These are phyloP conservation scores for Melanostoma scalare DNA, from an alignment of 2,888 invertebrate genomes.

Conservation along the genomic window DNA sequence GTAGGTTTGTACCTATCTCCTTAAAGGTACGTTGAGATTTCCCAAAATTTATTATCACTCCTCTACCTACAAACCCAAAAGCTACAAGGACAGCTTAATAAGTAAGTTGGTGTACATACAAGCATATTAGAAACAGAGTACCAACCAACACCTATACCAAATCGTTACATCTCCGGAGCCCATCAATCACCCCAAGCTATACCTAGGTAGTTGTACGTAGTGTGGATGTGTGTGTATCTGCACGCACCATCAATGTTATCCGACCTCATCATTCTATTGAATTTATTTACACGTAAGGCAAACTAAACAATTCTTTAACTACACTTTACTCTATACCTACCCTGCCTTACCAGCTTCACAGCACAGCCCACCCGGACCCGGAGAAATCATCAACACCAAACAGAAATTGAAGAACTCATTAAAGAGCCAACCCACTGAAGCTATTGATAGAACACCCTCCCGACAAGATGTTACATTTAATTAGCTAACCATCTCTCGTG, in stretches of 20 bases:
- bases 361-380: no score
- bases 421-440: slow-evolving; percentile 25
- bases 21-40: no score
- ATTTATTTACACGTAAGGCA: slow-evolving; percentile 26
- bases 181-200: slow-evolving; percentile 18
- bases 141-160: not conserved
- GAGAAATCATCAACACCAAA: slow-evolving; percentile 5
- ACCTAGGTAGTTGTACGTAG: not conserved
- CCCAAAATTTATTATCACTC: no score
- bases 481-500: slow-evolving; percentile 59
- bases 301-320: slow-evolving; percentile 7
- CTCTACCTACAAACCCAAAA: no score
- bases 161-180: slow-evolving; percentile 7
- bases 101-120: no score
- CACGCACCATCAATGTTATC: not conserved
- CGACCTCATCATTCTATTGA: slow-evolving; percentile 2
- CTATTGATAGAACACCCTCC: slow-evolving; percentile 65
- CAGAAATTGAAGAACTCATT: slow-evolving; percentile 52
- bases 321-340: slow-evolving; percentile 1
- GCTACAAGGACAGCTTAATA: no score
- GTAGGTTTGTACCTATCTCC: no score
- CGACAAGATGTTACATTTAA: slow-evolving; percentile 72
- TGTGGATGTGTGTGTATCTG: not conserved
- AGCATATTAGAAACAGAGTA: not conserved
- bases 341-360: no score